These are phyloP conservation scores for Epinephelus moara DNA, from an alignment of 2,113 vertebrate genomes.

Conservation along the genomic window DNA sequence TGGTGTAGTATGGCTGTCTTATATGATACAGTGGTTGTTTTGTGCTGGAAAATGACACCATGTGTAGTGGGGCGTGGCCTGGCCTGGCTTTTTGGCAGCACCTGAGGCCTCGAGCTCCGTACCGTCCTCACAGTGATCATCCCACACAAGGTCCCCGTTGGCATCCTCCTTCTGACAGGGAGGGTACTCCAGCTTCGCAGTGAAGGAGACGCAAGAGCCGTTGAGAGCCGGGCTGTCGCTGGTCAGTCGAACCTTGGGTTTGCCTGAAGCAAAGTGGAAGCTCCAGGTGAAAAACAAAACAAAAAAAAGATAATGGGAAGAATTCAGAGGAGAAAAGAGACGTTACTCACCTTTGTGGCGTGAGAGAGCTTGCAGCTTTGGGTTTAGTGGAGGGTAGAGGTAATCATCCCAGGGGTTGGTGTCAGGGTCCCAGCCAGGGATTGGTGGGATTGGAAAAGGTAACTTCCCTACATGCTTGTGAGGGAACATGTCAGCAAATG, in stretches of 20 bases:
- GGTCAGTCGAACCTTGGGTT: slow-evolving; percentile 84
- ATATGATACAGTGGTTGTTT: background rate
- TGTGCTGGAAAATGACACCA: background rate
- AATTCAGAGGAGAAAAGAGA: background rate
- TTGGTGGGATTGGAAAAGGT: slow-evolving; percentile 77
- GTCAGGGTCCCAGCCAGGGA: slow-evolving; percentile 85
- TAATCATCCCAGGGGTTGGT: slow-evolving; percentile 91
- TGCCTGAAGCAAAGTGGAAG: slow-evolving; percentile 69
- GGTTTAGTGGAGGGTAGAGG: slow-evolving; percentile 89
- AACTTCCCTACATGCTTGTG: slow-evolving; percentile 82
- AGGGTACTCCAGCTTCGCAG: slow-evolving; percentile 89
- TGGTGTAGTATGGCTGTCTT: background rate
- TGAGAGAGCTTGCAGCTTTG: slow-evolving; percentile 77
- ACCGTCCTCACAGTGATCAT: slow-evolving; percentile 89
- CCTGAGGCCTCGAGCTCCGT: slow-evolving; percentile 82
- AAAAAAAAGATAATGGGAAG: background rate
- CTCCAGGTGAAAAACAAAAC: background rate
- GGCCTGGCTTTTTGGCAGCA: slow-evolving; percentile 58
- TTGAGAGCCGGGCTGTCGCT: slow-evolving; percentile 93
- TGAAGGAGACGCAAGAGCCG: slow-evolving; percentile 90
- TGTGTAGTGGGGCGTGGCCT: slow-evolving; percentile 9
- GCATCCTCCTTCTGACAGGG: slow-evolving; percentile 90
- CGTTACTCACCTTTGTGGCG: slow-evolving; percentile 62
- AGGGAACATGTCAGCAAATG: slow-evolving; percentile 79
- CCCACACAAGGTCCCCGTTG: slow-evolving; percentile 87